A percentile compares a stretch with the other conserved stretches of the same genome.
Conservation (phyloP, 2,888 invertebrate genomes). For the Rhagonycha fulva region DNA sequence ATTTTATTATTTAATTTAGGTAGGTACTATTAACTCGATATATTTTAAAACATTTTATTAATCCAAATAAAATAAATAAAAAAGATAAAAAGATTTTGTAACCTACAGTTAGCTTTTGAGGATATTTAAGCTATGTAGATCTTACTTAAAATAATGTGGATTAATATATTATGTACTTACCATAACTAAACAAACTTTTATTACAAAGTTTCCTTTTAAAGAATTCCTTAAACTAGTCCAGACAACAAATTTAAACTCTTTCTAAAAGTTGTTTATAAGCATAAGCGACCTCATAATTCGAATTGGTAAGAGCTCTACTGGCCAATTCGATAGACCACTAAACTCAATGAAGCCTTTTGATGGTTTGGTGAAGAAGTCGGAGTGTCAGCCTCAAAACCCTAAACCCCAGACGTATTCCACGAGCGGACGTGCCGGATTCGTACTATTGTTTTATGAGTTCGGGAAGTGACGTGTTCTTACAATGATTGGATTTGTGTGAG, state of each 20-base stretch:
- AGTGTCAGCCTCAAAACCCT: conserved; percentile 14
- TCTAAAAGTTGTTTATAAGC: conserved; percentile 47
- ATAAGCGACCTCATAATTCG: conserved; percentile 48
- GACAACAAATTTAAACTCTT: not conserved
- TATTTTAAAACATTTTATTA: too few relatives aligned
- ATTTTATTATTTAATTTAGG: too few relatives aligned
- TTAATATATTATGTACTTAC: too few relatives aligned
- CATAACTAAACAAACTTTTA: not conserved
- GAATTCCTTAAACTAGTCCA: not conserved
- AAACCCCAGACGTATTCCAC: conserved; percentile 30
- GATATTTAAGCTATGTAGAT: too few relatives aligned
- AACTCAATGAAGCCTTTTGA: conserved; percentile 46
- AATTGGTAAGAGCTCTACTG: conserved; percentile 42
- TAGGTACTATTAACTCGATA: too few relatives aligned
- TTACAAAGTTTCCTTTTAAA: not conserved
- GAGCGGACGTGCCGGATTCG: conserved; percentile 47
- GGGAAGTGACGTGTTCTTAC: conserved; percentile 44
- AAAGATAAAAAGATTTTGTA: too few relatives aligned
- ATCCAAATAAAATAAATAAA: too few relatives aligned
- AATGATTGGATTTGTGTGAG: conserved; percentile 39
- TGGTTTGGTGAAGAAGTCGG: conserved; percentile 32
- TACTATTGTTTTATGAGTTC: conserved; percentile 48
- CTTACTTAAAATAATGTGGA: too few relatives aligned
- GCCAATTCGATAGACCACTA: conserved; percentile 47
- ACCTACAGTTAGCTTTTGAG: too few relatives aligned